Percentiles rank a stretch among this genome's conserved stretches.
Evolutionary conservation across 2,113 vertebrate species (phyloP).

Genomic region (Rana temporaria): DNA sequence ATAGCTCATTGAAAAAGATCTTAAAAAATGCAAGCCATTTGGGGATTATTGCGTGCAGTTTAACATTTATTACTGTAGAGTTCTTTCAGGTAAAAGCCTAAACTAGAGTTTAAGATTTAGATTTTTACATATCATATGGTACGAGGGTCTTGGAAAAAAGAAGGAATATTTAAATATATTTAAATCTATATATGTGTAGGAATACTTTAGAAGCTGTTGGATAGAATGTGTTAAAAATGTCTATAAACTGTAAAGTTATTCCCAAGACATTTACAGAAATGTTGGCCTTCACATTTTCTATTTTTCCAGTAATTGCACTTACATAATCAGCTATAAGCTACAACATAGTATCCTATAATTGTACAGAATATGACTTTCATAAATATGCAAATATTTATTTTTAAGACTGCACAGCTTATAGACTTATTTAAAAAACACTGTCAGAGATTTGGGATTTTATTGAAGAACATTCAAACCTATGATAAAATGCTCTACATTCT

Average conservation of each 20-base stretch:
- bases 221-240: too few species aligned
- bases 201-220: too few species aligned
- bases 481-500: too few species aligned
- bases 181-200: not conserved
- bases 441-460: too few species aligned
- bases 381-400: not conserved
- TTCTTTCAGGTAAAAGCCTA: constrained; percentile 36
- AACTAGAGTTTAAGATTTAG: not conserved
- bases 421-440: too few species aligned
- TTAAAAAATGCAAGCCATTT: constrained; percentile 17
- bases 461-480: too few species aligned
- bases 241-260: too few species aligned
- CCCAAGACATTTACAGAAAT: not conserved
- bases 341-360: not conserved
- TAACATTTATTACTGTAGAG: constrained; percentile 47
- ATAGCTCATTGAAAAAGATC: not conserved
- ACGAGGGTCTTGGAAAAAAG: constrained; percentile 25
- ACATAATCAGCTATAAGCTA: not conserved
- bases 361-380: not conserved
- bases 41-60: constrained; percentile 22
- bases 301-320: not conserved
- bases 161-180: constrained; percentile 15
- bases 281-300: not conserved
- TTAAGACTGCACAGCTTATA: too few species aligned
- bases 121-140: constrained; percentile 49